Conservation (phyloP, 2,113 vertebrate genomes). For the Stigmatopora nigra region DNA sequence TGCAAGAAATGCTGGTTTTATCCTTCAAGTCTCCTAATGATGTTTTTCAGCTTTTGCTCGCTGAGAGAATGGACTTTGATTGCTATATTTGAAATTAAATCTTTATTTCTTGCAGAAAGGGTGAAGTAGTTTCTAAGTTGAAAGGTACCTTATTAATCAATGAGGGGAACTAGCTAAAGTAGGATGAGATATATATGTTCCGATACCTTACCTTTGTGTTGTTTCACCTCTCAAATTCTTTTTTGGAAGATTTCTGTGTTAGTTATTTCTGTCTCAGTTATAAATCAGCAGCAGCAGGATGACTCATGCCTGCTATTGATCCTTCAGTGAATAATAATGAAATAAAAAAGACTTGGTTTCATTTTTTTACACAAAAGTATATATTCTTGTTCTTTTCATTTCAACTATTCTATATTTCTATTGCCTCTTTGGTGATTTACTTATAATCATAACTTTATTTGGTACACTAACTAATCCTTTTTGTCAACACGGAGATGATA, state of each 20-base stretch:
- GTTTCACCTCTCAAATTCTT: neutral
- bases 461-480: neutral
- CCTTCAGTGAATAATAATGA: neutral
- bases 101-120: slow-evolving; percentile 35
- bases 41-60: slow-evolving; percentile 59
- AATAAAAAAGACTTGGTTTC: neutral
- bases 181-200: neutral
- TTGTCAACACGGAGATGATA: neutral
- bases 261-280: neutral
- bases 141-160: neutral
- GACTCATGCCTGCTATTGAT: neutral
- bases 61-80: slow-evolving; percentile 61
- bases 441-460: neutral
- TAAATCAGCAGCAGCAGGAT: neutral
- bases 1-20: slow-evolving; percentile 29
- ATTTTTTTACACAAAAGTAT: neutral
- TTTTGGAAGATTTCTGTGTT: neutral
- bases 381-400: neutral
- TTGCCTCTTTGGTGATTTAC: neutral
- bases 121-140: slow-evolving; percentile 2
- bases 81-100: slow-evolving; percentile 45
- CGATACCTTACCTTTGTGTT: too few species aligned
- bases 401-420: neutral
- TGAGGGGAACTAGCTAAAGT: neutral
- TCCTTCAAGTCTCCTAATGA: slow-evolving; percentile 29